Conservation (phyloP, 1,140 invertebrate genomes). For the Leucophenga varia region DNA sequence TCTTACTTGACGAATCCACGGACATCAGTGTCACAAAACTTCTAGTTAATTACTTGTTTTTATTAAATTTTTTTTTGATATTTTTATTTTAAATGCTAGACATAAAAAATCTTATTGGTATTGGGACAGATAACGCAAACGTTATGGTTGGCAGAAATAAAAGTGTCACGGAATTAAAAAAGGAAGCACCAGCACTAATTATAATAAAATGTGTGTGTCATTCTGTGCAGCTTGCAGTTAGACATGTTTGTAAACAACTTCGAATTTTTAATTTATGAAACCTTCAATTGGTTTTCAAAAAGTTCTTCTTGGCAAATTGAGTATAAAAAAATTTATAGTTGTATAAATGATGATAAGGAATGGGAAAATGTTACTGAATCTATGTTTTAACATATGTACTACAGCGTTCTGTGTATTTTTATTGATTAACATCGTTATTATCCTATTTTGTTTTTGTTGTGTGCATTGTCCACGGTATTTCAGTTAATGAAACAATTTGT, state of each 20-base stretch:
- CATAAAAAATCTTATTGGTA: slow-evolving; percentile 35
- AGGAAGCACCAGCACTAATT: slow-evolving; percentile 28
- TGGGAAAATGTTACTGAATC: background rate
- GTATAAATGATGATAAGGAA: slow-evolving; percentile 1
- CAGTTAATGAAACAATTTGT: no score
- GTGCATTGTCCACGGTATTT: no score
- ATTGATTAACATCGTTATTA: no score
- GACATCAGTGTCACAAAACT: slow-evolving; percentile 46
- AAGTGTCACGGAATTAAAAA: slow-evolving; percentile 29
- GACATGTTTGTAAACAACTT: no score
- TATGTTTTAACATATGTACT: no score
- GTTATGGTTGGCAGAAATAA: slow-evolving; percentile 40
- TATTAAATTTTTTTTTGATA: slow-evolving; percentile 29
- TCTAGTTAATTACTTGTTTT: slow-evolving; percentile 43
- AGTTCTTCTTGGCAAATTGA: background rate
- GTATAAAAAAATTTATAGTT: background rate
- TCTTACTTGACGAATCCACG: slow-evolving; percentile 56
- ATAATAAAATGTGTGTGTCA: slow-evolving; percentile 35
- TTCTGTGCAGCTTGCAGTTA: slow-evolving; percentile 28
- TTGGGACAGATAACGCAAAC: slow-evolving; percentile 44
- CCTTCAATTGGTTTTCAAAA: slow-evolving; percentile 1
- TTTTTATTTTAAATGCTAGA: slow-evolving; percentile 23
- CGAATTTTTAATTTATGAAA: no score
- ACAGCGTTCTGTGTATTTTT: no score
- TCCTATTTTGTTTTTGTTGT: no score